These are phyloP conservation scores for Catostomus latipinnis DNA, from an alignment of 2,797 vertebrate species.

Conservation along the genomic window DNA sequence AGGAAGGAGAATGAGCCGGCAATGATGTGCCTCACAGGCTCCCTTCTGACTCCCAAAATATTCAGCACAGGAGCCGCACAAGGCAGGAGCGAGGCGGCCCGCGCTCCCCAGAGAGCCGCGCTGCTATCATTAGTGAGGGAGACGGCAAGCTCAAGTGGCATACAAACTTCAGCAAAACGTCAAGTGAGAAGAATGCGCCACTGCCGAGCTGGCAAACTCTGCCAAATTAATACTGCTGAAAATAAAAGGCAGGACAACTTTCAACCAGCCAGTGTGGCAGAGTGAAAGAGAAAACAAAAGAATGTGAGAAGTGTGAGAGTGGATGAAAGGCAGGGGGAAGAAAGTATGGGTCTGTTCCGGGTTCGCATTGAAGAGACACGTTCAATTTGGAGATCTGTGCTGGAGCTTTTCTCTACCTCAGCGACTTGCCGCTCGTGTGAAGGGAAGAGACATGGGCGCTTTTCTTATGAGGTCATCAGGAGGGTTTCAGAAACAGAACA, in stretches of 20 bases:
- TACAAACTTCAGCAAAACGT: constrained; percentile 90
- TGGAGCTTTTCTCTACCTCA: constrained; percentile 68
- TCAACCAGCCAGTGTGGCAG: constrained; percentile 79
- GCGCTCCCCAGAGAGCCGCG: constrained; percentile 81
- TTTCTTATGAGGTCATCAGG: constrained; percentile 81
- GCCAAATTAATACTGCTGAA: constrained; percentile 88
- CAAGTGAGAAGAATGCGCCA: constrained; percentile 75
- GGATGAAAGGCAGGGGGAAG: constrained; percentile 57
- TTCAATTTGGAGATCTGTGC: constrained; percentile 61
- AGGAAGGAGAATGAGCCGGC: constrained; percentile 75
- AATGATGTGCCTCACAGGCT: constrained; percentile 80
- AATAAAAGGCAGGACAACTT: constrained; percentile 89
- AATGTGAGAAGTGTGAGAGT: constrained; percentile 61
- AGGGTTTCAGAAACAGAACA: constrained; percentile 64
- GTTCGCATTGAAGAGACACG: constrained; percentile 56
- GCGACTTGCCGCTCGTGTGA: constrained; percentile 63
- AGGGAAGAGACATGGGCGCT: constrained; percentile 52
- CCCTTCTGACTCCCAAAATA: constrained; percentile 85
- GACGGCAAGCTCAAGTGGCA: constrained; percentile 82
- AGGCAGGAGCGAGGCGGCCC: constrained; percentile 75
- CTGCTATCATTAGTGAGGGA: constrained; percentile 86
- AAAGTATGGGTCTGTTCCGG: constrained; percentile 56
- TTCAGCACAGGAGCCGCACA: constrained; percentile 79
- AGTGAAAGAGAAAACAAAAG: constrained; percentile 54
- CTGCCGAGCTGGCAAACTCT: constrained; percentile 65